Evolutionary conservation across 2,113 vertebrate genomes (phyloP).

Genomic region (Apeltes quadracus): DNA sequence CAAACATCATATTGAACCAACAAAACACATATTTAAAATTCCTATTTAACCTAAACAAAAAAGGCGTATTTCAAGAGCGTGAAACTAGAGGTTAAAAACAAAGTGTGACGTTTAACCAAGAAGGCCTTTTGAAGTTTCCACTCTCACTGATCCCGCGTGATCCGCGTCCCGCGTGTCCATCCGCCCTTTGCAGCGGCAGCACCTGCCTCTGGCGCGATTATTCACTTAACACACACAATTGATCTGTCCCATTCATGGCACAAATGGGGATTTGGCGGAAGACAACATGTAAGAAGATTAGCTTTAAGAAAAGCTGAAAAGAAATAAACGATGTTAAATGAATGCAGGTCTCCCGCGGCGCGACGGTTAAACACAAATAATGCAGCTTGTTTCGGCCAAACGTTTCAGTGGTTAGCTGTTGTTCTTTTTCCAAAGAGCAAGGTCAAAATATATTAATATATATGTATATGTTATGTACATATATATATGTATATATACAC

Average conservation of each 20-base stretch:
- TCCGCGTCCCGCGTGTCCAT: slow-evolving; percentile 16
- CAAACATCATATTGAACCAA: neutral
- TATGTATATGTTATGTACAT: too few relatives aligned
- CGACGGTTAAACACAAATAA: slow-evolving; percentile 8
- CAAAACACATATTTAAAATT: neutral
- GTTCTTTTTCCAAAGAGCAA: neutral
- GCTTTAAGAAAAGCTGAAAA: slow-evolving; percentile 69
- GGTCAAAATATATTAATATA: too few relatives aligned
- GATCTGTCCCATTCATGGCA: slow-evolving; percentile 63
- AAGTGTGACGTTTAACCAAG: slow-evolving; percentile 32
- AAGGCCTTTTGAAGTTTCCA: slow-evolving; percentile 70
- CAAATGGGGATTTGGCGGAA: slow-evolving; percentile 64
- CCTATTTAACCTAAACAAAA: neutral
- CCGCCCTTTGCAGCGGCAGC: slow-evolving; percentile 57
- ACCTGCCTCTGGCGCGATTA: slow-evolving; percentile 79
- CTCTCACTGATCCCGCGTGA: slow-evolving; percentile 54
- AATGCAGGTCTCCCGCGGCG: slow-evolving; percentile 37
- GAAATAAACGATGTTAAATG: slow-evolving; percentile 62
- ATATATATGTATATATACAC: too few relatives aligned
- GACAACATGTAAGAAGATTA: slow-evolving; percentile 63
- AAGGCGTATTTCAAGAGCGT: neutral
- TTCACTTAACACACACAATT: slow-evolving; percentile 78
- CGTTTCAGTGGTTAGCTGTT: neutral
- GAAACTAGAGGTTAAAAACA: neutral
- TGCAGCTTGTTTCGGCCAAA: slow-evolving; percentile 1